Conservation (phyloP, 2,113 vertebrate species). For the Illadopsis cleaveri region DNA sequence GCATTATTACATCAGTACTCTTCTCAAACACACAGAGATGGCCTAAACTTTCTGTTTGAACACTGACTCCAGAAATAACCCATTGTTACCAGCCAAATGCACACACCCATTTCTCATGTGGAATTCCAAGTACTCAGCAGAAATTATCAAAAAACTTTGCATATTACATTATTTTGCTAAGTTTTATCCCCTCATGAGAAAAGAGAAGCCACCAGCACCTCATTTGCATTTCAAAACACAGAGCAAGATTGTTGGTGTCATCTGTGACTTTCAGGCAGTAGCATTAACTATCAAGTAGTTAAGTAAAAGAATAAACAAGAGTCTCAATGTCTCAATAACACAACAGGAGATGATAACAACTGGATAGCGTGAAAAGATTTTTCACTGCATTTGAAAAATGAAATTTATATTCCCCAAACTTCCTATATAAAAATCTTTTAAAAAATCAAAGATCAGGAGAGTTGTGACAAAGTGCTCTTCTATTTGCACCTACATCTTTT, state of each 20-base stretch:
- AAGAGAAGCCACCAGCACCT: background rate
- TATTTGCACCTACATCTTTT: background rate
- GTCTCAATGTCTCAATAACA: background rate
- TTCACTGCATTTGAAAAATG: background rate
- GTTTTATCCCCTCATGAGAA: background rate
- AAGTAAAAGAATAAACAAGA: background rate
- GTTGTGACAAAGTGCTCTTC: background rate
- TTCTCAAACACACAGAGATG: background rate
- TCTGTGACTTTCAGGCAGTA: background rate
- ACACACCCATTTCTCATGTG: background rate
- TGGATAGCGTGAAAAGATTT: background rate
- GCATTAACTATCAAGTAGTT: background rate
- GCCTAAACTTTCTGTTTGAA: background rate
- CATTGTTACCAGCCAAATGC: background rate
- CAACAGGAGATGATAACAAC: background rate
- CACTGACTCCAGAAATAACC: background rate
- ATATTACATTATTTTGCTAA: background rate
- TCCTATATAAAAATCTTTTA: background rate
- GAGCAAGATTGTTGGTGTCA: background rate
- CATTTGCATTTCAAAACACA: background rate
- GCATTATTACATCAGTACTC: background rate
- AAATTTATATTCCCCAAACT: background rate
- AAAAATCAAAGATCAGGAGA: background rate
- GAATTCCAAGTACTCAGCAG: background rate
- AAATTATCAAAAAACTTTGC: background rate